These are phyloP conservation scores for Thunnus albacares DNA, from an alignment of 2,797 vertebrate species.

Conservation along the genomic window DNA sequence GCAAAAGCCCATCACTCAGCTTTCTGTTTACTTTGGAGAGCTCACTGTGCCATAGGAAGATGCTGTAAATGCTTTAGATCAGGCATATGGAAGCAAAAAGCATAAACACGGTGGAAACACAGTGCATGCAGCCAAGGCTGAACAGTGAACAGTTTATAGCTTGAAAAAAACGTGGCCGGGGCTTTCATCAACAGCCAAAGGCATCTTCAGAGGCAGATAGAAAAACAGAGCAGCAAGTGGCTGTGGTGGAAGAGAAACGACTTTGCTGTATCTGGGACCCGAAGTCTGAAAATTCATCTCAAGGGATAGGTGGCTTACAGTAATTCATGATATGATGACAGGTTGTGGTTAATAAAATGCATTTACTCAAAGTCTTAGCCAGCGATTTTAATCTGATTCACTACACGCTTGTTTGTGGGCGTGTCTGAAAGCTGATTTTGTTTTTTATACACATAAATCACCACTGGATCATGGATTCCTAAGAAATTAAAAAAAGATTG, in stretches of 20 bases:
- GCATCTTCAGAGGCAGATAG: slow-evolving; percentile 68
- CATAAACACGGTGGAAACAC: slow-evolving; percentile 43
- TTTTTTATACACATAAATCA: slow-evolving; percentile 28
- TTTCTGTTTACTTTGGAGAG: slow-evolving; percentile 56
- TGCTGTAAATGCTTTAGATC: slow-evolving; percentile 51
- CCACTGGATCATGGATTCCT: not conserved
- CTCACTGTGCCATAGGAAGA: slow-evolving; percentile 30
- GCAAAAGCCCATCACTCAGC: slow-evolving; percentile 47
- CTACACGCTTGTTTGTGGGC: not conserved
- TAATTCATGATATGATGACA: slow-evolving; percentile 28
- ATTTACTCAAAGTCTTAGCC: slow-evolving; percentile 17
- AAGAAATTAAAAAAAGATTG: slow-evolving; percentile 39
- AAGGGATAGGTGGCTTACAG: slow-evolving; percentile 30
- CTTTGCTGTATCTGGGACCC: slow-evolving; percentile 53
- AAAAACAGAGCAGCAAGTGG: slow-evolving; percentile 25
- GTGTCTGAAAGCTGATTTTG: not conserved
- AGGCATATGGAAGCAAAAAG: slow-evolving; percentile 54
- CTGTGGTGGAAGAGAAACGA: slow-evolving; percentile 46
- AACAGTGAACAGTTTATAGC: slow-evolving; percentile 65
- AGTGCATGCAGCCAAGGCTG: slow-evolving; percentile 61
- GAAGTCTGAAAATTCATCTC: slow-evolving; percentile 51
- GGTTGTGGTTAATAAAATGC: slow-evolving; percentile 37
- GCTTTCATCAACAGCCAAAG: slow-evolving; percentile 77
- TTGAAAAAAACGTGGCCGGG: slow-evolving; percentile 41
- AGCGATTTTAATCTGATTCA: slow-evolving; percentile 17